A percentile compares a stretch with the other conserved stretches of the same genome.
phyloP scores from a whole-genome alignment of 1,140 invertebrate species.

The Drosophila funebris region DNA sequence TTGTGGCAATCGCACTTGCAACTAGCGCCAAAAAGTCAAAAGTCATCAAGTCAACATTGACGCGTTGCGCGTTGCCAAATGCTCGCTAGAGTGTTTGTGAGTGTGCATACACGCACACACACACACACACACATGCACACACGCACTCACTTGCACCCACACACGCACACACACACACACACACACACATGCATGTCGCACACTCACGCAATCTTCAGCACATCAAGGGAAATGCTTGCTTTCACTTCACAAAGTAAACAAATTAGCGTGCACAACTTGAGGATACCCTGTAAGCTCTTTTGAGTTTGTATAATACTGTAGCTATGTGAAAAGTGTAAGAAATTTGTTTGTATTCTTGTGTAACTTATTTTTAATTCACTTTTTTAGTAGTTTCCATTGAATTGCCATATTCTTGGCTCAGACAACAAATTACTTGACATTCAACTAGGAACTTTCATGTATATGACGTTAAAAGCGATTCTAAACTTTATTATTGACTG shows the following conservation, averaged over 20 bases:
- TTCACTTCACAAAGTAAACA: slow-evolving; percentile 25
- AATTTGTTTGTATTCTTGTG: too few relatives aligned
- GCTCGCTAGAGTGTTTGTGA: slow-evolving; percentile 10
- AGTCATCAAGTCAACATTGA: slow-evolving; percentile 43
- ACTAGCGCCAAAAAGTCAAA: slow-evolving; percentile 40
- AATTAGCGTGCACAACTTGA: background rate
- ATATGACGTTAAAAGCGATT: too few relatives aligned
- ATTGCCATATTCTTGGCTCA: too few relatives aligned
- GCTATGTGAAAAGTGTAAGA: too few relatives aligned
- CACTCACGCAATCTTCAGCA: slow-evolving; percentile 13
- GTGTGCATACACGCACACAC: background rate
- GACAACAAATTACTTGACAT: too few relatives aligned
- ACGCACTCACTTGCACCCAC: background rate
- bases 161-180: background rate
- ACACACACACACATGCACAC: background rate
- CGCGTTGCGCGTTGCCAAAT: slow-evolving; percentile 29
- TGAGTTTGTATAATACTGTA: too few relatives aligned
- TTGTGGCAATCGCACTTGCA: slow-evolving; percentile 37
- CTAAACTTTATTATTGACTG: too few relatives aligned
- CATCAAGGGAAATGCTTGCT: slow-evolving; percentile 38
- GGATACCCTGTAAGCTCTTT: slow-evolving; percentile 8
- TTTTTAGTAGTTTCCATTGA: too few relatives aligned
- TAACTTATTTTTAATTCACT: too few relatives aligned
- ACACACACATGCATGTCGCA: background rate
- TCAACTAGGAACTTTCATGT: too few relatives aligned